Evolutionary conservation across 2,888 invertebrate genomes (phyloP), one percentile per base, ranked within the genome.

Genomic region (Stenodema calcarata): DNA sequence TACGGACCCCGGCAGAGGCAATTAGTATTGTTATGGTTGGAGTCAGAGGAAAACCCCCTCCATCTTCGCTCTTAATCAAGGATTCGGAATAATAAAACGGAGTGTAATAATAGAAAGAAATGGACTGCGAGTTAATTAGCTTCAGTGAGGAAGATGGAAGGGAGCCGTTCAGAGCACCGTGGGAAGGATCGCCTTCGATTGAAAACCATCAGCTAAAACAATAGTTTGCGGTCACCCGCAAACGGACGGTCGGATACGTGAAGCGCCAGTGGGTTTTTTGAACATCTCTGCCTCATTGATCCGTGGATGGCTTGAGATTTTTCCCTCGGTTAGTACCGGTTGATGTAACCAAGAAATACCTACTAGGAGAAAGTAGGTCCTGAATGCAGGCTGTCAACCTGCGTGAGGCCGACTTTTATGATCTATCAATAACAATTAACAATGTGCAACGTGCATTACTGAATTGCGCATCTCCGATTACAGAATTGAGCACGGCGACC

Each of bases 101-200:
- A 28, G 80, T 80, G 80, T 80, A 44, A 80, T 47, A 80, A 80
- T 80, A 30, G 80, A 80, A 80, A 80, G 80, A 80, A 80, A 80
- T 54, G 80, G 50, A 80, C 54, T 47, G 80, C 11, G 18, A 75
- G 42, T 23, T 62, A 62, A 62, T 62, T 62, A 62, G 62, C 62
- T 62, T 62, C 62, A 1, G 9, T 7, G 62, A 23, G 62, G 62
- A 23, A 62, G 47, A 16, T 14, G 47, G 47, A 16, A 47, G 47
- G 18, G 47, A 4, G 9, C 23, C 9, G 18, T 7, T 7, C 23
- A 62, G 62, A 62, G 62, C 23, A 62, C 62, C 62, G 62, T 62
- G 62, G 62, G 62, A 62, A 62, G 62, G 62, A 7, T 9, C 62
- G 62, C 0, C 23, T 62, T 62, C 78, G 78, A 78, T 78, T 78